These are phyloP conservation scores for Merops nubicus DNA, from an alignment of 2,113 vertebrate species.

Conservation along the genomic window DNA sequence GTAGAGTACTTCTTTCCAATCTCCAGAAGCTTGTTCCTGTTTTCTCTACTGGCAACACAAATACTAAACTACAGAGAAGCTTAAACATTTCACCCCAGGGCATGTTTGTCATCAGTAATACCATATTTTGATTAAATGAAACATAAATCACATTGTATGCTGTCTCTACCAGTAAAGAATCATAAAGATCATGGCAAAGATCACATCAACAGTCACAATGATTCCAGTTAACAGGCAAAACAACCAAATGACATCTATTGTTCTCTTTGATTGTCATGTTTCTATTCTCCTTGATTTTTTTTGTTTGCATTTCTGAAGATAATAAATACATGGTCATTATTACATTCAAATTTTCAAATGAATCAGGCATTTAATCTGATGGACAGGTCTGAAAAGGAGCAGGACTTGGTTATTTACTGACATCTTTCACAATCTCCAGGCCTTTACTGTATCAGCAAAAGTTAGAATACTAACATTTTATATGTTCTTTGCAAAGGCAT, in stretches of 20 bases:
- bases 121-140: neutral
- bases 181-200: conserved; percentile 62
- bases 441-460: neutral
- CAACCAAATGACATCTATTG: conserved; percentile 20
- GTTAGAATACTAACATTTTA: neutral
- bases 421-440: neutral
- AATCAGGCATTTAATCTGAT: neutral
- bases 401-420: neutral
- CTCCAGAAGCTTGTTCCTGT: neutral
- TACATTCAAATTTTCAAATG: neutral
- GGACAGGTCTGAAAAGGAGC: neutral
- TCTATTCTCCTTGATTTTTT: neutral
- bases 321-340: neutral
- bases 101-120: neutral
- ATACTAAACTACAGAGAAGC: neutral
- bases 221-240: conserved; percentile 58
- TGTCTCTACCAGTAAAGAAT: conserved; percentile 61
- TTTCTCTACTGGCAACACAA: neutral
- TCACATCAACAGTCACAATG: conserved; percentile 36
- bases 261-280: neutral
- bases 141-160: neutral
- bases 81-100: neutral
- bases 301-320: conserved; percentile 43
- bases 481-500: neutral
- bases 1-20: neutral